These are phyloP conservation scores for Scotopteryx bipunctaria DNA, from an alignment of 2,888 invertebrate species.

Conservation along the genomic window DNA sequence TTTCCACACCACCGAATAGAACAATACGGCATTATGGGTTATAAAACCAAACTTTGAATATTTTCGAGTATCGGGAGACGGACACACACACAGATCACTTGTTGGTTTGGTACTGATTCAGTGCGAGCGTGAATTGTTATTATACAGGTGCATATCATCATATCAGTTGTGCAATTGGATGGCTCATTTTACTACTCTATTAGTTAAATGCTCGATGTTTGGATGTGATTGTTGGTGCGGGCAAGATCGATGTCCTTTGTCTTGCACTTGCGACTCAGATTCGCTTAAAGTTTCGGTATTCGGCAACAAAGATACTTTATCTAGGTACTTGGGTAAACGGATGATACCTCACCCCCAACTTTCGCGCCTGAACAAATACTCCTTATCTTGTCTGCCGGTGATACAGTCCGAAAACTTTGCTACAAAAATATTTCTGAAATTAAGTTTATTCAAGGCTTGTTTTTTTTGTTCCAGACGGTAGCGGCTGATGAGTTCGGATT, in stretches of 20 bases:
- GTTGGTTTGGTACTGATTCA: too few species aligned
- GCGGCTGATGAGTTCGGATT: slow-evolving; percentile 12
- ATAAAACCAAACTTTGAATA: too few species aligned
- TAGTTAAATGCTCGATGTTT: too few species aligned
- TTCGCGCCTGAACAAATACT: slow-evolving; percentile 35
- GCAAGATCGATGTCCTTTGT: slow-evolving; percentile 7
- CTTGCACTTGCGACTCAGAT: slow-evolving; percentile 8
- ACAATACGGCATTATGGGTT: too few species aligned
- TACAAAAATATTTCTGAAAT: slow-evolving; percentile 30
- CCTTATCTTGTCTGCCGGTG: slow-evolving; percentile 28
- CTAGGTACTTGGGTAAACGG: slow-evolving; percentile 11
- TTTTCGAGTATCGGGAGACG: too few species aligned
- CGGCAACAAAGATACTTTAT: slow-evolving; percentile 23
- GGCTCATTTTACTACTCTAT: too few species aligned
- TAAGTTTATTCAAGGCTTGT: slow-evolving; percentile 1
- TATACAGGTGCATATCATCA: too few species aligned
- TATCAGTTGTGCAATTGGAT: too few species aligned
- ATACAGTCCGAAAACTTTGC: slow-evolving; percentile 32
- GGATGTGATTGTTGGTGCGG: too few species aligned
- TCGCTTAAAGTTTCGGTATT: slow-evolving; percentile 4
- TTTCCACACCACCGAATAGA: too few species aligned
- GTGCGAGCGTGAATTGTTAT: too few species aligned
- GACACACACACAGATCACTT: too few species aligned
- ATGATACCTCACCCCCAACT: slow-evolving; percentile 18
- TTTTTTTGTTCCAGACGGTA: slow-evolving; percentile 26